Evolutionary conservation across 2,888 invertebrate species (phyloP), one percentile per base, ranked within the genome.

Genomic region (Philereme vetulata): DNA sequence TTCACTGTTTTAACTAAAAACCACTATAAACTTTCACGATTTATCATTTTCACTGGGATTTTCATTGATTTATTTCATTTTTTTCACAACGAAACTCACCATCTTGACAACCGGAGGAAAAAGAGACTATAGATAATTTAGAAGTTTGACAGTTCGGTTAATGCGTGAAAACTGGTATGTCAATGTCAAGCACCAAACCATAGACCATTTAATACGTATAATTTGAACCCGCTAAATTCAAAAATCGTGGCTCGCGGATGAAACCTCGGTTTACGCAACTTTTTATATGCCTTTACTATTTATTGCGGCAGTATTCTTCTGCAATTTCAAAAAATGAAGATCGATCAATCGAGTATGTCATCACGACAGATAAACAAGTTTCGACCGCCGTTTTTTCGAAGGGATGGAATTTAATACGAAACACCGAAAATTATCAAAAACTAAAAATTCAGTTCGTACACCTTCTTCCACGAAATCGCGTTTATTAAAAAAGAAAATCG

Each of bases 61-160:
- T 86, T 83, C 72, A 73, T 66, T 71, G 91, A 90, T 90, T 82
- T 76, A 79, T 74, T 84, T 79, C 70, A 76, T 72, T 81, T 85
- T 84, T 74, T 61, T 68, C 66, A 62, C 69, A 71, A 73, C 82
- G 68, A 88, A 88, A 92, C 94, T 93, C 93, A 94, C 94, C 94
- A 94, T 94, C 93, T 93, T 94, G 93, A 93, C 93, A 93, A 94
- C 92, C 93, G 92, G 93, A 94, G 68, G 84, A 93, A 93, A 94
- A 94, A 94, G 93, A 92, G 83, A 83, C 86, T 81, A 86, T 86
- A 88, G 84, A 90, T 80, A 84, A 87, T 50, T 72, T 72, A 70
- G 62, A 72, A 69, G 53, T 76, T 74, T 86, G 89, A 85, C 86
- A 85, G 73, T 64, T 74, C 38, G 45, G 44, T 48, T 11, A 70